Conservation (phyloP, 2,888 invertebrate species). For the Cryptocephalus moraei region DNA sequence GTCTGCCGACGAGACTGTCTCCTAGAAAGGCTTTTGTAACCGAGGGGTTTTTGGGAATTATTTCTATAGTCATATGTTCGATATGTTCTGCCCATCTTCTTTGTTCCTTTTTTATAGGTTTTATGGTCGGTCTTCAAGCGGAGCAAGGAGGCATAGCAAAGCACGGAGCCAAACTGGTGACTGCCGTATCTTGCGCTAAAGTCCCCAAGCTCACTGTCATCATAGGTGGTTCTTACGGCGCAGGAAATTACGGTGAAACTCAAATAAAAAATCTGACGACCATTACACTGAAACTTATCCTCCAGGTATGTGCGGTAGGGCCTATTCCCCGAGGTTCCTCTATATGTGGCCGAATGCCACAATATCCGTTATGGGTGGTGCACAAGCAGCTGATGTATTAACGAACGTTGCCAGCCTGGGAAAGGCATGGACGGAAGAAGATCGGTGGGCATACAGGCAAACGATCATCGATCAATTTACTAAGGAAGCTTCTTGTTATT, state of each 20-base stretch:
- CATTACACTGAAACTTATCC: constrained; percentile 1
- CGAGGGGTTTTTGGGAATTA: too few species aligned
- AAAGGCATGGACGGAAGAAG: constrained; percentile 65
- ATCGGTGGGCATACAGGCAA: constrained; percentile 59
- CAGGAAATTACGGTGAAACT: constrained; percentile 85
- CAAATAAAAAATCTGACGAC: too few species aligned
- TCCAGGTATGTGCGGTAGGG: constrained; percentile 66
- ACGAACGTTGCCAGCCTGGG: constrained; percentile 62
- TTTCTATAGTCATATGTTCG: too few species aligned
- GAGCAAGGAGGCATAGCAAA: constrained; percentile 98
- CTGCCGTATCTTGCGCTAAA: constrained; percentile 94
- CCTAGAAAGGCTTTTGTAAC: too few species aligned
- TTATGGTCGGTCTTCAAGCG: constrained; percentile 96
- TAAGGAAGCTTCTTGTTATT: constrained; percentile 85
- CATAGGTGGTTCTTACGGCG: constrained; percentile 95
- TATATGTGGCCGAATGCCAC: constrained; percentile 98
- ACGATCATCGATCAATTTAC: constrained; percentile 88
- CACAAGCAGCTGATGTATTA: constrained; percentile 90
- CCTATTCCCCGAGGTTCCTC: constrained; percentile 83
- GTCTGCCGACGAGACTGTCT: too few species aligned
- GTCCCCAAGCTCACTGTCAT: constrained; percentile 97
- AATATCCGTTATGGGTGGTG: constrained; percentile 98
- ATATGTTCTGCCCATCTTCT: background rate
- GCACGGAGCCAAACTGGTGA: constrained; percentile 98
- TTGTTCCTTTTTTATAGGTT: constrained; percentile 52